phyloP scores from a whole-genome alignment of 2,797 vertebrate genomes.

The Sebastes cheni region DNA sequence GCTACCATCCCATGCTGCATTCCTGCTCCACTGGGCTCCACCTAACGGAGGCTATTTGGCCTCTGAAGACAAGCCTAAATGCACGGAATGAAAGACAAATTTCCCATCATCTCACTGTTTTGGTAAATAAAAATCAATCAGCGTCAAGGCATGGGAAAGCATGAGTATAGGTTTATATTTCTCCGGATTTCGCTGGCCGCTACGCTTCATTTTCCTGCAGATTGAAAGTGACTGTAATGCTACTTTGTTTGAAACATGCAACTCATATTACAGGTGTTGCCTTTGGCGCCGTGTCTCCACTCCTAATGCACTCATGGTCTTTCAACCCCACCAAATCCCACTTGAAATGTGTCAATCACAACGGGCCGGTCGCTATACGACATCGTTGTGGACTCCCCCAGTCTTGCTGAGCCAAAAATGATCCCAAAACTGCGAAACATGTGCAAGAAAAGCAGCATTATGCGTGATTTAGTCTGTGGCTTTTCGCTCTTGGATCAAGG shows the following conservation, averaged over 20 bases:
- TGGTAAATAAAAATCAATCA: conserved; percentile 34
- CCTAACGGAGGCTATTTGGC: conserved; percentile 41
- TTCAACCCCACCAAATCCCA: conserved; percentile 47
- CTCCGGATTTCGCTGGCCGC: conserved; percentile 1
- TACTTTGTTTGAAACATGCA: conserved; percentile 41
- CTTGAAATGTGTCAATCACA: conserved; percentile 65
- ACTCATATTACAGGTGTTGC: conserved; percentile 69
- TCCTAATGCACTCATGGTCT: conserved; percentile 37
- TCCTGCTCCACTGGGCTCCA: conserved; percentile 52
- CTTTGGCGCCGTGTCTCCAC: conserved; percentile 53
- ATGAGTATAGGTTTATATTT: conserved; percentile 4
- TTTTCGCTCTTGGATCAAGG: conserved; percentile 38
- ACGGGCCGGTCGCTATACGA: conserved; percentile 4
- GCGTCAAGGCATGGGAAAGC: background rate
- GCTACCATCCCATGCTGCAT: conserved; percentile 58
- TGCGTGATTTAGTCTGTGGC: conserved; percentile 51
- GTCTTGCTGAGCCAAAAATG: conserved; percentile 27
- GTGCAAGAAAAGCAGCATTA: conserved; percentile 40
- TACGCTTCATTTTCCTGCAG: background rate
- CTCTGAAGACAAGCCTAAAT: conserved; percentile 32
- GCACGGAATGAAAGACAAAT: conserved; percentile 48
- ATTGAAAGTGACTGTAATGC: conserved; percentile 44
- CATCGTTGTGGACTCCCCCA: conserved; percentile 3
- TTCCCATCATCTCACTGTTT: conserved; percentile 47
- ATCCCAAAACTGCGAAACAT: conserved; percentile 39